Base-by-base conservation (phyloP, 1,140 invertebrate species). In the Diachasmimorpha longicaudata region DNA sequence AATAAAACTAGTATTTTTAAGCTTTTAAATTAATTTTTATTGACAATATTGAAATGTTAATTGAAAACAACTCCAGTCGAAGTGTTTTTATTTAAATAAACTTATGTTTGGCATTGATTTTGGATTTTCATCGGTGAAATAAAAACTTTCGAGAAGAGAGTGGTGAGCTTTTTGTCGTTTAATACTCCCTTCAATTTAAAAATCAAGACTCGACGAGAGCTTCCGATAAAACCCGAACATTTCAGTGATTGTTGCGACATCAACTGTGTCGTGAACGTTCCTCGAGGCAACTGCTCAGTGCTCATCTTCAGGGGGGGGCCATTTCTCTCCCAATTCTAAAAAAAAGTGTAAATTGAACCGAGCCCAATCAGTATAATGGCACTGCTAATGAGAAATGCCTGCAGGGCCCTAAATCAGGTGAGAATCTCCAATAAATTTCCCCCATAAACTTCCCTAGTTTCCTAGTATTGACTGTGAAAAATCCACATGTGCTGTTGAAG, bases 371-470 rank as follows among this genome's bases (percentile, higher is more conserved):
- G 42, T 81, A 87, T 86, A 85, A 88, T 89, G 88, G 86, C 88
- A 84, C 78, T 88, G 75, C 77, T 89, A 39, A 81, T 81, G 67
- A 86, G 85, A 74, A 89, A 87, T 73, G 80, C 86, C 76, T 87
- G 82, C 77, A 86, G 84, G 72, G 74, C 84, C 75, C 80, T 88
- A 69, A 83, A 84, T 4, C 87, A 88, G 86, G 88, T 89, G 86
- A 84, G 37, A 44, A 10, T 48, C 25, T 4, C 10, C 13, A n/a
- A 31, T 14, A 70, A 48, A 31, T 31, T 6, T 67, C 68, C 58
- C 52, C 8, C 19, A 44, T 46, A 48, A 16, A 72, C 10, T 23
- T 67, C 31, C 31, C 31, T 73, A 71, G 8, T 11, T 44, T 74
- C 19, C 70, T 69, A 42, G 70, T 9, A 66, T 9, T 39, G 21